These are phyloP conservation scores for Reticulitermes lucifugus DNA, from an alignment of 2,888 invertebrate genomes.

Conservation along the genomic window DNA sequence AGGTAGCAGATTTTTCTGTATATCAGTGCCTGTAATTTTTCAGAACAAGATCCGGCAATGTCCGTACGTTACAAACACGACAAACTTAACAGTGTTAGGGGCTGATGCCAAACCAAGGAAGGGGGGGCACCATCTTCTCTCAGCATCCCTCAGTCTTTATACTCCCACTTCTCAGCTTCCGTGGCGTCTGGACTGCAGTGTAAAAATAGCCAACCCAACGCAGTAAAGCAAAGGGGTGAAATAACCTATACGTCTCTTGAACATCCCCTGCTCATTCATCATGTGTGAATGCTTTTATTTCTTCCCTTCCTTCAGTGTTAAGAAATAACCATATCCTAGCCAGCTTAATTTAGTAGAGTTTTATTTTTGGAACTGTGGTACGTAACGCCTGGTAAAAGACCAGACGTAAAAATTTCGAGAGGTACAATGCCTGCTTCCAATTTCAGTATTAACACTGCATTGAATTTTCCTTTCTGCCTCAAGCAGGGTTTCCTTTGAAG, in stretches of 20 bases:
- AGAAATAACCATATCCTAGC: conserved; percentile 28
- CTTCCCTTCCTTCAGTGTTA: neutral
- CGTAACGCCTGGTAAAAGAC: neutral
- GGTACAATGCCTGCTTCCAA: too few relatives aligned
- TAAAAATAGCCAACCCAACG: conserved; percentile 36
- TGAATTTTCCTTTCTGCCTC: too few relatives aligned
- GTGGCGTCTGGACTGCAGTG: conserved; percentile 27
- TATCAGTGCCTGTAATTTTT: neutral
- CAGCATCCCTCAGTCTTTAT: neutral
- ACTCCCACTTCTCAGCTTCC: neutral
- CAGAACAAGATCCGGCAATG: neutral
- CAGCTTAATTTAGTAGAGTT: conserved; percentile 15
- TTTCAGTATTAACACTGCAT: too few relatives aligned
- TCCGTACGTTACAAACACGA: neutral
- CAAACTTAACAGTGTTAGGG: neutral
- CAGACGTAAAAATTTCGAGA: too few relatives aligned
- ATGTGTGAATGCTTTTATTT: neutral
- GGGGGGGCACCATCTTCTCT: neutral
- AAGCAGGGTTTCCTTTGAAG: too few relatives aligned
- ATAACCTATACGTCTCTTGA: conserved; percentile 25
- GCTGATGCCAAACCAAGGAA: conserved; percentile 12
- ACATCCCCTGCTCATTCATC: conserved; percentile 26
- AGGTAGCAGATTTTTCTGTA: neutral
- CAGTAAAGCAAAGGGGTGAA: conserved; percentile 38
- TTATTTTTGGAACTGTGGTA: neutral